Percentiles rank a stretch among this genome's conserved stretches.
Conservation (phyloP, 2,888 invertebrate species). For the Tenthredo notha region DNA sequence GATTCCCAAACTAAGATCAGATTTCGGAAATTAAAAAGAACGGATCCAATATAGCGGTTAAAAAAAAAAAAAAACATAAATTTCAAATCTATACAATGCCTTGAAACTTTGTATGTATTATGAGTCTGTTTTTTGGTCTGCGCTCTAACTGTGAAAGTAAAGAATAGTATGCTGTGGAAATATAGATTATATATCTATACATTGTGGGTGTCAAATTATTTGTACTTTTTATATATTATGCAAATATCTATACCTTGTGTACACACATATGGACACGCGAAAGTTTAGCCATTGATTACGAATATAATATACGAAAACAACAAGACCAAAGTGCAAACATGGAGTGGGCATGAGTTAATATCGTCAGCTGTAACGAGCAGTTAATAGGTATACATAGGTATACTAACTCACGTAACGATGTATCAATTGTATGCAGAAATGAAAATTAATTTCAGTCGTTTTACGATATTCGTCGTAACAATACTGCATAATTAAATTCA, state of each 20-base stretch:
- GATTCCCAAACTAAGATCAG: neutral
- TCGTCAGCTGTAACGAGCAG: slow-evolving; percentile 4
- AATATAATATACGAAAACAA: neutral
- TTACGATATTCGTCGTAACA: neutral
- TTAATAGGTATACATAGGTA: no score
- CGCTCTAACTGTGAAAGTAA: neutral
- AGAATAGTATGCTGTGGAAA: neutral
- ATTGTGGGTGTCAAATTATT: neutral
- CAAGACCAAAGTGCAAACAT: neutral
- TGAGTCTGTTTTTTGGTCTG: neutral
- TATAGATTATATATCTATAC: neutral
- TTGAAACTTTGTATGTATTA: neutral
- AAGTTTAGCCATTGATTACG: neutral
- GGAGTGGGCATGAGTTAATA: neutral
- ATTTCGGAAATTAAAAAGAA: neutral
- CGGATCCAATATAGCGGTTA: neutral
- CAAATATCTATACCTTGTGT: neutral
- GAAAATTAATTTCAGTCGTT: neutral
- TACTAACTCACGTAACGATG: no score
- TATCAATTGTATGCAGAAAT: neutral
- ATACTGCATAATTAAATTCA: neutral
- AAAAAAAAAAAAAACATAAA: neutral
- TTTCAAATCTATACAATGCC: neutral
- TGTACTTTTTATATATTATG: neutral
- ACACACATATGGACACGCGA: neutral